Conservation (phyloP, 92 coral and sea anemone species). For the Muricea muricata region DNA sequence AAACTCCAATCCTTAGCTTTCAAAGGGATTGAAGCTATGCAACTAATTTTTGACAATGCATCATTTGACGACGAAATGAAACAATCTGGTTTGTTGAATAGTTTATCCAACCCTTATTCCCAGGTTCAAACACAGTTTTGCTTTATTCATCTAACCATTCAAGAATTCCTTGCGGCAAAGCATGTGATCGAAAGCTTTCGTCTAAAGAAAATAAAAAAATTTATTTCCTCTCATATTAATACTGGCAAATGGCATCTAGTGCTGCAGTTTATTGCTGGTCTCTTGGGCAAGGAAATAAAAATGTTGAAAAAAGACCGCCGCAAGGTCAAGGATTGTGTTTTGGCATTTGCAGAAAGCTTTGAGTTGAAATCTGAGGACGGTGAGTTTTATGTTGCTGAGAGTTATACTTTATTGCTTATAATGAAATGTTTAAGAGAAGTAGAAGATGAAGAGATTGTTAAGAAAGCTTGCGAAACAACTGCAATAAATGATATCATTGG, state of each 20-base stretch:
- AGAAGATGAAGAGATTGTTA: background rate
- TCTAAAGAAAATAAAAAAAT: background rate
- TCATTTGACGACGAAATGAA: background rate
- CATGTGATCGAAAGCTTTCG: background rate
- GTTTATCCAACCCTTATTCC: background rate
- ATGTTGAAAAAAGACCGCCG: background rate
- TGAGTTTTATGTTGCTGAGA: too few relatives aligned
- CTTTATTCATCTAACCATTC: slow-evolving; percentile 10
- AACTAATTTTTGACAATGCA: background rate
- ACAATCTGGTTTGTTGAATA: background rate
- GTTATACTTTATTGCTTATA: background rate
- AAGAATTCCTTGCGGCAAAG: slow-evolving; percentile 28
- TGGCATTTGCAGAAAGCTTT: background rate
- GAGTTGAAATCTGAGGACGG: too few relatives aligned
- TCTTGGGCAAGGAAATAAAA: background rate
- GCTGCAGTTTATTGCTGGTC: slow-evolving; percentile 3
- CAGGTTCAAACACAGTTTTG: background rate
- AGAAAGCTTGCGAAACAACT: background rate
- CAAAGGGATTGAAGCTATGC: background rate
- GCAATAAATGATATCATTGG: background rate
- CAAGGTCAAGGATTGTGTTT: background rate
- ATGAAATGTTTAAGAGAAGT: slow-evolving; percentile 2
- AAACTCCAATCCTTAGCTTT: background rate
- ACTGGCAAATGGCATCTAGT: background rate
- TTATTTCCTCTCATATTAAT: background rate